Base-by-base conservation (phyloP, 1,140 invertebrate genomes). In the Trachelipus rathkii region DNA sequence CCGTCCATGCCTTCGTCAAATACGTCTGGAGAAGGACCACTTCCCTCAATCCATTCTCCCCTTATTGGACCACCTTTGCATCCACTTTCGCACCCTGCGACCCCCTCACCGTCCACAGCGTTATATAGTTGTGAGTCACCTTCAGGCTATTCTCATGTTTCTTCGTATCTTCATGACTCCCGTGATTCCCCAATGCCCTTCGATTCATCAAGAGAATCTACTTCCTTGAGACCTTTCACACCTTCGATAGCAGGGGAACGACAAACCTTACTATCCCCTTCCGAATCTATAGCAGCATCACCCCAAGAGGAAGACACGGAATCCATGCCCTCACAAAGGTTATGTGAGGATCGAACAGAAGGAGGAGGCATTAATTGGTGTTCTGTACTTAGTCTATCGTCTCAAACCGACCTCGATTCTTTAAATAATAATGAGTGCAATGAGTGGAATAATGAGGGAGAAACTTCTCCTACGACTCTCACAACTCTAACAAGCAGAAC, bases 311-410 rank as follows among this genome's bases (percentile, higher is more conserved):
- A 84, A 91, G 74, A 69, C n/a, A 75, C 72, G 5, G 73, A 75
- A 19, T 13, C 50, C 1, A 2, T 19, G 3, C 50, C 50, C 11
- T 60, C 50, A 3, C 50, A 60, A 13, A 60, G 50, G 19, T 60
- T 60, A 19, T 60, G 50, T 19, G 91, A 92, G 81, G 92, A 93
- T 84, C 88, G 88, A 66, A 89, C 87, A 21, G 88, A 91, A 71
- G 89, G 91, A 33, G 33, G 33, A 43, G 79, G 73, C 77, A 94
- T 95, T 84, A 94, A 95, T 85, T 95, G 94, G 93, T 92, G 93
- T 82, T 94, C 93, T 44, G 93, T 95, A 80, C 88, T 95, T 53
- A 94, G 92, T 82, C 87, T 95, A 15, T 92, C 92, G 75, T 92
- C 91, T 72, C 91, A 93, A 81, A 93, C 92, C 73, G 92, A 93